Evolutionary conservation across 2,113 vertebrate species (phyloP).

Genomic region (Gymnarchus niloticus): DNA sequence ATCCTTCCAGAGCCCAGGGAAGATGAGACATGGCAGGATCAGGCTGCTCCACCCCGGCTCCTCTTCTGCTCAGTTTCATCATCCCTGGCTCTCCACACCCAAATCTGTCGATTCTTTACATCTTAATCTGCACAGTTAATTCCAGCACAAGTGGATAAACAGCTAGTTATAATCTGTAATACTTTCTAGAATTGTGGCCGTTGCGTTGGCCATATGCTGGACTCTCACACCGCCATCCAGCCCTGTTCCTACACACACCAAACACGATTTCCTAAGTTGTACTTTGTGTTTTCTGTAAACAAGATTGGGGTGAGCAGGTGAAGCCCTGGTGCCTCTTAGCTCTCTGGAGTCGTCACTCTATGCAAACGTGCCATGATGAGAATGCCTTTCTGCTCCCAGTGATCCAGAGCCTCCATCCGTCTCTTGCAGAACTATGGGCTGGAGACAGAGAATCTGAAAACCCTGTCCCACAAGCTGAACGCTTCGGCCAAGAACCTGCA

Average conservation of each 20-base stretch:
- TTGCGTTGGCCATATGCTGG: too few species aligned
- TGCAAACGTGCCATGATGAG: not conserved
- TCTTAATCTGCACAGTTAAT: not conserved
- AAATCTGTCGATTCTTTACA: not conserved
- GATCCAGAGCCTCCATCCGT: not conserved
- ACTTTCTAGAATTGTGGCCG: too few species aligned
- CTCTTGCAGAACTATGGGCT: constrained; percentile 86
- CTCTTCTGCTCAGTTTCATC: not conserved
- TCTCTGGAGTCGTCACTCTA: too few species aligned
- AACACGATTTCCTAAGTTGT: not conserved
- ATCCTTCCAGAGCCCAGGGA: not conserved
- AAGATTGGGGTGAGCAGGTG: not conserved
- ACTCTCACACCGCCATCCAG: too few species aligned
- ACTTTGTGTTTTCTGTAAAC: not conserved
- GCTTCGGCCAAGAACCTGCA: constrained; percentile 88
- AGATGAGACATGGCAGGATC: not conserved
- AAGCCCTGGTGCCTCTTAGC: not conserved
- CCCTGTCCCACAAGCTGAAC: constrained; percentile 83
- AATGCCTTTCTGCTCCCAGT: not conserved
- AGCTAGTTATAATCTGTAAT: not conserved
- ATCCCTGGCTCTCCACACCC: not conserved
- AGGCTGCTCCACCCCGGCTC: not conserved
- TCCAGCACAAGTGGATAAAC: not conserved
- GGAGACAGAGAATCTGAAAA: constrained; percentile 95
- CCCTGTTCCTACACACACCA: too few species aligned